Evolutionary conservation across 1,140 invertebrate species (phyloP).

Genomic region (Tetragonula clypearis): DNA sequence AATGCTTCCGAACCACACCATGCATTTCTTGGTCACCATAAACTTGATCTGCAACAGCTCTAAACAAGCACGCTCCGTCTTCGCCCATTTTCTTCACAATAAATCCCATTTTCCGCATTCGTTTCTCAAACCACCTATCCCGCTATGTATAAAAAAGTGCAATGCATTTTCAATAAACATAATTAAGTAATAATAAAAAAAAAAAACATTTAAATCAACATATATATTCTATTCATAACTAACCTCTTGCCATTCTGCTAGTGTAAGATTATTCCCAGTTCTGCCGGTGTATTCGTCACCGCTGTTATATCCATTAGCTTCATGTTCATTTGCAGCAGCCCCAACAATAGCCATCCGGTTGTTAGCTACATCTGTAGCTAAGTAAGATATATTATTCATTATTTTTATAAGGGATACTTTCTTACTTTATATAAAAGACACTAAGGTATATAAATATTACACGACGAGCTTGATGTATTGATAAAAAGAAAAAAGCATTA

Average conservation of each 20-base stretch:
- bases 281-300: conserved; percentile 88
- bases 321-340: conserved; percentile 73
- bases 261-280: conserved; percentile 82
- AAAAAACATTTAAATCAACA: neutral
- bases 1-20: conserved; percentile 90
- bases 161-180: neutral
- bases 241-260: conserved; percentile 85
- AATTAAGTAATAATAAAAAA: neutral
- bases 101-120: conserved; percentile 89
- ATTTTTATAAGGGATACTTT: neutral
- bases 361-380: conserved; percentile 73
- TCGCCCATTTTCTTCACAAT: conserved; percentile 94
- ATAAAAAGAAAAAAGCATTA: neutral
- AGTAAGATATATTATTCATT: conserved; percentile 11
- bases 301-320: conserved; percentile 87
- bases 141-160: conserved; percentile 76
- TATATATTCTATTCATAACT: conserved; percentile 7
- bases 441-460: neutral
- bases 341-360: conserved; percentile 72
- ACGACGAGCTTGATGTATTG: conserved; percentile 1
- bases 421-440: neutral
- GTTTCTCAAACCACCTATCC: conserved; percentile 88
- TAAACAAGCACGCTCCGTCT: conserved; percentile 96
- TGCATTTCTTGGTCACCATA: conserved; percentile 98
- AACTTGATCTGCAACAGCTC: conserved; percentile 95